Evolutionary conservation across 1,140 invertebrate genomes (phyloP).

Genomic region (Brevipalpus yothersi): DNA sequence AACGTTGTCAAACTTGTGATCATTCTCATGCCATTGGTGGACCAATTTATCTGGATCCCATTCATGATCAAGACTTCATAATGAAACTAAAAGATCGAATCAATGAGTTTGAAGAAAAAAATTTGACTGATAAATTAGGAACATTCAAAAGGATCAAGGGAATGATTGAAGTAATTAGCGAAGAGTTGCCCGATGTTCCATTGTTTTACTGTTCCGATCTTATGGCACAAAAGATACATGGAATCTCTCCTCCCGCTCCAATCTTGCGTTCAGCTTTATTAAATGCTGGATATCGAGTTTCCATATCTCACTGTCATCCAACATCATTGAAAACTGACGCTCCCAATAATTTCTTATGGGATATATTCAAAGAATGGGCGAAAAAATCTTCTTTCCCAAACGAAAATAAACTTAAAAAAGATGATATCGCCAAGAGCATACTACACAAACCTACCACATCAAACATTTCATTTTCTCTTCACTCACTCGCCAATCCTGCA

Average conservation of each 20-base stretch:
- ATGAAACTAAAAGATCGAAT: neutral
- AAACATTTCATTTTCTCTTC: constrained; percentile 23
- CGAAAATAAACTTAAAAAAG: constrained; percentile 7
- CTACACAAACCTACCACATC: constrained; percentile 1
- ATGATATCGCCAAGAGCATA: constrained; percentile 9
- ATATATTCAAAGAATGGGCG: constrained; percentile 62
- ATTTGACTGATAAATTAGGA: neutral
- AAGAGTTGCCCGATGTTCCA: constrained; percentile 54
- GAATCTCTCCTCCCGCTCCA: constrained; percentile 24
- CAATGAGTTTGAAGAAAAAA: neutral
- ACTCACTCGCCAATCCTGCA: constrained; percentile 46
- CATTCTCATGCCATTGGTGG: constrained; percentile 55
- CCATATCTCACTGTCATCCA: constrained; percentile 63
- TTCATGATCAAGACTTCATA: constrained; percentile 60
- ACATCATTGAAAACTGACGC: constrained; percentile 83
- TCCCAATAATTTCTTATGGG: constrained; percentile 63
- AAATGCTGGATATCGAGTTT: constrained; percentile 76
- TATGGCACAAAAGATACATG: constrained; percentile 35
- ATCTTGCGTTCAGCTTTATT: constrained; percentile 61
- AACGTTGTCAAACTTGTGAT: constrained; percentile 47
- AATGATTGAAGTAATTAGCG: constrained; percentile 26
- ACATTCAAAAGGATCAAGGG: constrained; percentile 46
- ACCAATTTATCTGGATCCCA: constrained; percentile 66
- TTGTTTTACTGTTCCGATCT: constrained; percentile 55
- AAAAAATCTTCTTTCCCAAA: constrained; percentile 17